Base-by-base conservation (phyloP, 2,888 invertebrate species). In the Diploptera punctata region DNA sequence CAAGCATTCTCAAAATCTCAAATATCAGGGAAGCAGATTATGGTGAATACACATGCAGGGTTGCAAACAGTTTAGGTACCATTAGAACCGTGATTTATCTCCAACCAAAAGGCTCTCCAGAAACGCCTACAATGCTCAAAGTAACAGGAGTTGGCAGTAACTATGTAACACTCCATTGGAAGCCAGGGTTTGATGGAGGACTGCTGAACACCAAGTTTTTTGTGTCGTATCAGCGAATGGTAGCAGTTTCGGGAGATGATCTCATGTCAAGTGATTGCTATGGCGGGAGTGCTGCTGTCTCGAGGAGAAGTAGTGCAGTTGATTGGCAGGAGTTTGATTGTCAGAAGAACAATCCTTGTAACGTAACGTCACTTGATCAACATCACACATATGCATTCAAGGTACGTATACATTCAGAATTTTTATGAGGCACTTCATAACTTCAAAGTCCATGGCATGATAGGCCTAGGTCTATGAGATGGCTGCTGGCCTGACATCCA, bases 121-220 rank as follows among this genome's bases (percentile, higher is more conserved):
- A 96, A 79, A 88, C 90, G 72, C 96, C 97, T 0, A 89, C 88
- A 4, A 38, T 52, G 1, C 44, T 95, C 26, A 86, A 88, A 2
- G 89, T 92, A 10, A 86, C 91, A 72, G 91, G 91, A 79, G 88
- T 92, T 0, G 94, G 94, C 0, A 91, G 92, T 16, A 92, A 91
- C 71, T 93, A 88, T 79, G 93, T 95, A 0, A 90, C 93, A 0
- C 84, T 97, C 21, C 87, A 89, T 72, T 97, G 96, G 96, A 93
- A 93, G 79, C 90, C 94, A 0, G 96, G 96, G 0, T 97, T 97
- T 81, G 94, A 97, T 81, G 97, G 97, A 0, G 97, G 97, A 0
- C 83, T 95, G 70, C 89, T 90, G 62, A 93, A 91, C 78, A 96
- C 95, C 0, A 95, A 94, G 80, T 95, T 93, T 83, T 93, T 93